Percentiles rank a stretch among this genome's conserved stretches.
Conservation (phyloP, 92 coral and sea anemone genomes). For the Porites rus region DNA sequence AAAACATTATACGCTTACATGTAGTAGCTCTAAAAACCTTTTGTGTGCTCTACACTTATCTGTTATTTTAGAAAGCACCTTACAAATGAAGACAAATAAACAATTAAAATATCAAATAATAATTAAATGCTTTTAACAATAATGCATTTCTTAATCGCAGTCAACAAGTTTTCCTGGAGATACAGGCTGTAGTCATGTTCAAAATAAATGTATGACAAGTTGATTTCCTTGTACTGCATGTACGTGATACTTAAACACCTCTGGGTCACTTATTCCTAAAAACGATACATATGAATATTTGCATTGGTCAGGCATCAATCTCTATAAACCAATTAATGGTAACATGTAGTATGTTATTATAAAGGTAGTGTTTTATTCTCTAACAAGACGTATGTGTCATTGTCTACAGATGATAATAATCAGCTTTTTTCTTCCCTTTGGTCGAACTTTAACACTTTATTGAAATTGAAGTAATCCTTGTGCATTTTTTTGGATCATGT, state of each 20-base stretch:
- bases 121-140: no score
- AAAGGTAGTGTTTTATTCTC: background rate
- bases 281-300: background rate
- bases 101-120: background rate
- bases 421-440: background rate
- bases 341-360: background rate
- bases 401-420: no score
- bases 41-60: background rate
- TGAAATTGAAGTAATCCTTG: background rate
- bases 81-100: background rate
- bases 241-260: background rate
- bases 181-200: no score
- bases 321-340: background rate
- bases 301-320: no score
- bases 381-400: no score
- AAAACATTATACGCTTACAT: background rate
- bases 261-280: background rate
- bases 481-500: background rate
- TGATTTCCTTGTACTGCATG: background rate
- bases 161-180: no score
- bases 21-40: background rate
- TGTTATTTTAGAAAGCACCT: background rate
- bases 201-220: background rate
- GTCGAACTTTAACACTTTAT: background rate
- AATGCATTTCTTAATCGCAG: background rate